A percentile compares a stretch with the other conserved stretches of the same genome.
These are phyloP conservation scores for Hyaena hyaena DNA, from an alignment of 2,113 vertebrate species.

Conservation along the genomic window DNA sequence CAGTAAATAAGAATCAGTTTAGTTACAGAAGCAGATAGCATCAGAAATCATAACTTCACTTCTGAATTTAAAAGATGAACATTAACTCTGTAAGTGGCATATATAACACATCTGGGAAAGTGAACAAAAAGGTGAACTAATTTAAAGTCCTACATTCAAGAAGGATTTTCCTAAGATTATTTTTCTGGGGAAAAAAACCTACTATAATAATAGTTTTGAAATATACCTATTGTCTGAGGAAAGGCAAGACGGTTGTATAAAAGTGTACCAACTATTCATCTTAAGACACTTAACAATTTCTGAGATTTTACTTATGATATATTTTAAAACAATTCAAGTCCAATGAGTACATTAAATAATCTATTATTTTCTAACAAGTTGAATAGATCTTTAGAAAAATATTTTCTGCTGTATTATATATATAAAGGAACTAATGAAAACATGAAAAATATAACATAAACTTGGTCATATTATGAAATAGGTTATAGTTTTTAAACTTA, in stretches of 20 bases:
- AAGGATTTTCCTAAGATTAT: not conserved
- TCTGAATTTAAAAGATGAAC: constrained; percentile 19
- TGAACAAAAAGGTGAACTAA: constrained; percentile 27
- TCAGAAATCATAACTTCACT: constrained; percentile 46
- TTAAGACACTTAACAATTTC: not conserved
- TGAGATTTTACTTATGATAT: not conserved
- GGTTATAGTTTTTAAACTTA: constrained; percentile 49
- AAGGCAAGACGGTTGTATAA: not conserved
- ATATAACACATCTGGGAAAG: constrained; percentile 12
- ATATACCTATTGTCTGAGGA: not conserved
- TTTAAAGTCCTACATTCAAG: not conserved
- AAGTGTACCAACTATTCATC: not conserved
- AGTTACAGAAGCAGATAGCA: constrained; percentile 27
- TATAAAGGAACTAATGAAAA: constrained; percentile 37
- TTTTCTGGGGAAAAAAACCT: not conserved
- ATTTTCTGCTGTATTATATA: not conserved
- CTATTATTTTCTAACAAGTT: constrained; percentile 26
- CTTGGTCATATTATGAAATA: not conserved
- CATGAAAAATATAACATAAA: constrained; percentile 38
- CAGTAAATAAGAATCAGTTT: not conserved
- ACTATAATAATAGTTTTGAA: not conserved
- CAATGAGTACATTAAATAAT: not conserved
- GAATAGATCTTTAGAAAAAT: not conserved
- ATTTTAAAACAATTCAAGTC: constrained; percentile 15
- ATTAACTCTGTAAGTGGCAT: constrained; percentile 42